Conservation (phyloP, 2,888 invertebrate species). For the Dioctria linearis region DNA sequence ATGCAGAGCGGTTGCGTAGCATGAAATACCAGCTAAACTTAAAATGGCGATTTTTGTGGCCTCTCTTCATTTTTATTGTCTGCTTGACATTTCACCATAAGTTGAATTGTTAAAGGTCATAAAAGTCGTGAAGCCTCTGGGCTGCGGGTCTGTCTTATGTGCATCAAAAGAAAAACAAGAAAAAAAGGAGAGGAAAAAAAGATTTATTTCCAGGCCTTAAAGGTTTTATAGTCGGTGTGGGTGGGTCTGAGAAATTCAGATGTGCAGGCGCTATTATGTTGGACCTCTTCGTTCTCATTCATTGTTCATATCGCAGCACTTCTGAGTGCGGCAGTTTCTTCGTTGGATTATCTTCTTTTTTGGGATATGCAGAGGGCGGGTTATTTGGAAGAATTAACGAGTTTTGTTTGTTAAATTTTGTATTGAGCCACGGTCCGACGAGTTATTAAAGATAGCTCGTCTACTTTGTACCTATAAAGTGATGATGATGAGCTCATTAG, state of each 20-base stretch:
- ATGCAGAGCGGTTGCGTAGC: not conserved
- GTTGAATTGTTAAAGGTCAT: not conserved
- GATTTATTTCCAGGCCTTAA: conserved; percentile 9
- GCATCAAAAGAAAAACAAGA: not conserved
- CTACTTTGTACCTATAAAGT: too few relatives aligned
- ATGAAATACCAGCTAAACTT: conserved; percentile 4
- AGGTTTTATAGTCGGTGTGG: conserved; percentile 25
- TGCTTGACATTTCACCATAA: not conserved
- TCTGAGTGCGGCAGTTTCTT: not conserved
- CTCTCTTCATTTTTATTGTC: conserved; percentile 1
- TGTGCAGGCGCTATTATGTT: not conserved
- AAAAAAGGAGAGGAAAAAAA: conserved; percentile 3
- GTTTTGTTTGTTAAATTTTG: not conserved
- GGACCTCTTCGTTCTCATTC: not conserved
- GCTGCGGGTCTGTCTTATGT: not conserved
- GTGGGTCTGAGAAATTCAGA: conserved; percentile 42
- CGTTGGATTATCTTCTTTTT: not conserved
- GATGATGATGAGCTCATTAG: too few relatives aligned
- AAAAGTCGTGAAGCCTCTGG: not conserved
- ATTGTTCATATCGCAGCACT: not conserved
- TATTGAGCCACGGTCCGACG: too few relatives aligned
- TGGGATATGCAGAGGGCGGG: conserved; percentile 30
- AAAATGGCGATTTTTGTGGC: conserved; percentile 18
- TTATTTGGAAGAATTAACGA: conserved; percentile 11
- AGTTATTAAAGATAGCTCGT: too few relatives aligned